Percentiles rank a stretch among this genome's conserved stretches.
Conservation (phyloP, 2,797 vertebrate species). For the Notolepis coatsorum region DNA sequence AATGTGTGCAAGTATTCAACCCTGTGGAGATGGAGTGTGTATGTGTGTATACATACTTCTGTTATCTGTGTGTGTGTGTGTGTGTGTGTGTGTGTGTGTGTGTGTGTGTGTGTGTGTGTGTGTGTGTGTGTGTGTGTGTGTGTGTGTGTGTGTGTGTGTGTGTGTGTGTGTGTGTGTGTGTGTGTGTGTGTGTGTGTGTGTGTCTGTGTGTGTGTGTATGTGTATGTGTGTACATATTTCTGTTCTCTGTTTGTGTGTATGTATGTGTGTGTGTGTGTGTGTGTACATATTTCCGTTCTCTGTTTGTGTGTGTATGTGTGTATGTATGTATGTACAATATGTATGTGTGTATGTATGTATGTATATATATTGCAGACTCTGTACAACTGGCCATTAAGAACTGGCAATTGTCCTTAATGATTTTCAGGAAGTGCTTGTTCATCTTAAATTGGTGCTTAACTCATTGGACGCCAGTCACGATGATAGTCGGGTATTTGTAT, state of each 20-base stretch:
- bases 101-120: neutral
- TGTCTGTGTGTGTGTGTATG: slow-evolving; percentile 1
- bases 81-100: slow-evolving; percentile 8
- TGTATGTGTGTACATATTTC: neutral
- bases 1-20: too few species aligned
- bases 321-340: neutral
- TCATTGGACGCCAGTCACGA: too few species aligned
- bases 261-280: neutral
- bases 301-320: neutral
- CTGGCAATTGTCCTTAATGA: too few species aligned
- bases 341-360: too few species aligned
- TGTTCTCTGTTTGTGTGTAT: neutral
- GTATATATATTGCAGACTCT: too few species aligned
- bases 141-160: neutral
- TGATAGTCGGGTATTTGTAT: too few species aligned
- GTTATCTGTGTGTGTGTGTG: neutral
- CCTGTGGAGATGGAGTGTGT: too few species aligned
- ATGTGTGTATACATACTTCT: neutral
- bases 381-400: too few species aligned
- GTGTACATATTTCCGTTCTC: too few species aligned
- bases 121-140: neutral
- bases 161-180: neutral
- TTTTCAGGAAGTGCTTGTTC: too few species aligned
- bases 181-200: neutral
- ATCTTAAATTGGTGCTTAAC: too few species aligned